Evolutionary conservation across 2,888 invertebrate species (phyloP).

Genomic region (Cyaniris semiargus): DNA sequence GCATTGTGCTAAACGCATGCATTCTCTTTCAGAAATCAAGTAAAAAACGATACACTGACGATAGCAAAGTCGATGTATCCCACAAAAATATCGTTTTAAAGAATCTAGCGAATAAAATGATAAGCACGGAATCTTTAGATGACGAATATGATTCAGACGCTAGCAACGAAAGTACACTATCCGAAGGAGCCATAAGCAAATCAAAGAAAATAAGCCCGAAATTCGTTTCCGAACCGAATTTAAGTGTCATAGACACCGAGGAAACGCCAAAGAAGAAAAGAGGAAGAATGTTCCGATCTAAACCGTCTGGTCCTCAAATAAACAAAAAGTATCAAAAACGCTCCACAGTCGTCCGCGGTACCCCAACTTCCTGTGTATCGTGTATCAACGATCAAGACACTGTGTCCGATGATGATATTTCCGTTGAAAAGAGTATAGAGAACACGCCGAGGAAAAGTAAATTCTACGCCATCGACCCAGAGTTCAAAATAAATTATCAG

Average conservation of each 20-base stretch:
- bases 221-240: constrained; percentile 74
- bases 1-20: constrained; percentile 49
- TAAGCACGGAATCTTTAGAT: constrained; percentile 64
- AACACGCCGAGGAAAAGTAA: constrained; percentile 60
- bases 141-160: constrained; percentile 69
- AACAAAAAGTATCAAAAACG: constrained; percentile 73
- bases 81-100: constrained; percentile 73
- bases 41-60: constrained; percentile 65
- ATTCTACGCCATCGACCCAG: constrained; percentile 45
- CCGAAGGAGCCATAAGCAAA: constrained; percentile 65
- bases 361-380: constrained; percentile 69
- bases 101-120: constrained; percentile 71
- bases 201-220: constrained; percentile 68
- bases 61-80: constrained; percentile 63
- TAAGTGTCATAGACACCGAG: constrained; percentile 64
- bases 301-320: constrained; percentile 57
- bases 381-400: constrained; percentile 71
- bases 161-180: constrained; percentile 71
- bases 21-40: constrained; percentile 63
- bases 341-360: constrained; percentile 52
- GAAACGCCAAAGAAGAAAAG: constrained; percentile 74
- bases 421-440: constrained; percentile 44
- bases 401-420: constrained; percentile 53
- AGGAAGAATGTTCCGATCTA: constrained; percentile 67
- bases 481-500: constrained; percentile 60